These are phyloP conservation scores for Dorcus parallelipipedus DNA, from an alignment of 2,888 invertebrate genomes.

Conservation along the genomic window DNA sequence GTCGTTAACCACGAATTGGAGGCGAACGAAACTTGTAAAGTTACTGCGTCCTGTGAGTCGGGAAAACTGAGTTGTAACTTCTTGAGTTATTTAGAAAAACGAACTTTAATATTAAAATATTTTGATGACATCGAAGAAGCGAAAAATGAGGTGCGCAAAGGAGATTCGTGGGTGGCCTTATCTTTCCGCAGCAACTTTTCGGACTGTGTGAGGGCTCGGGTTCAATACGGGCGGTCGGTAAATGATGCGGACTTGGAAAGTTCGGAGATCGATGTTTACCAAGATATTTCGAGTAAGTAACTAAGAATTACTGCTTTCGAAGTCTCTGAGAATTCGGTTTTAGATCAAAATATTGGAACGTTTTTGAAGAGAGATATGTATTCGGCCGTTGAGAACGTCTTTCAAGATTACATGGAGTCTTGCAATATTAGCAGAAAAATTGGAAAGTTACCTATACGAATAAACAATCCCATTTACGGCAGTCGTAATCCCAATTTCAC, in stretches of 20 bases:
- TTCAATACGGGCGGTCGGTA: constrained; percentile 52
- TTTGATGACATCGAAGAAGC: constrained; percentile 57
- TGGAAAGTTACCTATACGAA: constrained; percentile 61
- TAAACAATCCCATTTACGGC: constrained; percentile 73
- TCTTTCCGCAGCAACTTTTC: constrained; percentile 77
- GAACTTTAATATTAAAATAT: constrained; percentile 60
- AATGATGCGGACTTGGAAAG: constrained; percentile 57
- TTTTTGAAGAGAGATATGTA: constrained; percentile 72
- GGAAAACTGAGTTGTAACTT: constrained; percentile 74
- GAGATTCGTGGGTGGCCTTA: constrained; percentile 74
- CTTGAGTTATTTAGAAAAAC: constrained; percentile 64
- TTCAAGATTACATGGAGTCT: constrained; percentile 58
- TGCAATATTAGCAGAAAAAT: constrained; percentile 66
- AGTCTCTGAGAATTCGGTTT: constrained; percentile 24
- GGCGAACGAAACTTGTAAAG: constrained; percentile 34
- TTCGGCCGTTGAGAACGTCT: constrained; percentile 69
- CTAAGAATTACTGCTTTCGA: not conserved
- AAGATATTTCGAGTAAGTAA: constrained; percentile 81
- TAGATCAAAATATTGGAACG: constrained; percentile 88
- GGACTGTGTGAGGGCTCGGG: constrained; percentile 55
- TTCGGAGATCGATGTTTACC: constrained; percentile 67
- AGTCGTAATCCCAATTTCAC: constrained; percentile 78
- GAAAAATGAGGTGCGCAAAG: constrained; percentile 62
- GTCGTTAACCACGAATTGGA: constrained; percentile 76
- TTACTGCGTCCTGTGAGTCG: constrained; percentile 57